Evolutionary conservation across 23 tunicate species (phyloP), one percentile per base, ranked within the genome.

Genomic region (Pegea sp.): DNA sequence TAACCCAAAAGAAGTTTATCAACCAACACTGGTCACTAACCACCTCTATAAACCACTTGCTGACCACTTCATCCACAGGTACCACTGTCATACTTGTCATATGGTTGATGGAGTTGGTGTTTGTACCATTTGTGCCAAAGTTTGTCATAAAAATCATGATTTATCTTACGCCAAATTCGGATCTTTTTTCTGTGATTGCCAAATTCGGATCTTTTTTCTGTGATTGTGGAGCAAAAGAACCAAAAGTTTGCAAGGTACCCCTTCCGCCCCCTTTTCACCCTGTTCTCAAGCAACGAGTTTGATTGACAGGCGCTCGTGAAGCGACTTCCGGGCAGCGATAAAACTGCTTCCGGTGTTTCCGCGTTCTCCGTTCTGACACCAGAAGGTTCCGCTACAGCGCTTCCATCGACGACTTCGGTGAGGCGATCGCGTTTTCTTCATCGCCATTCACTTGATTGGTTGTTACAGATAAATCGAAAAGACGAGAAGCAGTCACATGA

Each of bases 151-250:
- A 52, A 68, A 64, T 23, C 90, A 77, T 51, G 81, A 76, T 27
- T 64, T 89, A 20, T 42, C 80, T 0, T 89, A 89, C 53, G 90
- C 98, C 21, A 89, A 89, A 64, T 71, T 62, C 34, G 79, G 90
- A 18, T 89, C 98, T 0, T 89, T 89, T 28, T 89, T 89, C 68
- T 89, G 98, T 48, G 98, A 89, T 31, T 89, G 98, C 67, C 21
- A 89, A 89, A 64, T 71, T 62, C 34, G 79, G 90, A 18, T 89
- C 98, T 0, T 89, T 89, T 28, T 89, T 89, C 68, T 89, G 98
- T 48, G 98, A 89, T 31, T 89, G 98, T n/a, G 98, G 98, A 2
- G 98, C 98, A 16, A 71, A 78, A 61, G 98, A 86, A n/a, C 58
- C 53, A 31, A 84, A 72, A 30, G 86, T 72, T 24, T 84, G 90